Base-by-base conservation (phyloP, 2,888 invertebrate species). In the Ornithoptera priamus region DNA sequence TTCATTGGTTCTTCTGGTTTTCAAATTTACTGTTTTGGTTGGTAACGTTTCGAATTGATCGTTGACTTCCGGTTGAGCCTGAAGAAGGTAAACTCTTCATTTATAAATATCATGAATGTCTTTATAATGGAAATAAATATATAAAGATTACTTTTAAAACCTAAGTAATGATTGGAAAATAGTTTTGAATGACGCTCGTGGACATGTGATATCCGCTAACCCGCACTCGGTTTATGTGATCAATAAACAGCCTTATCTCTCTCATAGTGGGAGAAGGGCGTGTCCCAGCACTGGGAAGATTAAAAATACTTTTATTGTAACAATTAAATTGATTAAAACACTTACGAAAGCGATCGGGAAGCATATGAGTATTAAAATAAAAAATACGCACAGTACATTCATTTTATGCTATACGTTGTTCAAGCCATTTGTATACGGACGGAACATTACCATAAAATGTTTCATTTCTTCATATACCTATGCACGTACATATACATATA, bases 41-140 rank as follows among this genome's bases (percentile, higher is more conserved):
- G 50, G 62, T 62, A 68, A 62, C 5, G 73, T 77, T 57, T 77
- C 78, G 53, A 79, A 81, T 74, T 86, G 84, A 59, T 86, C 85
- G 53, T 82, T 86, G 70, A 82, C 84, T 80, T 88, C 86, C 61
- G 86, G 75, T 75, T 87, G 87, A 0, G 84, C 80, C 88, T 89
- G 76, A 18, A 72, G 74, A 68, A 65, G 42, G 57, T 18, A 20
- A 50, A 50, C 50, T 18, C 1, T 17, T 2, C 17, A 18, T 50
- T 50, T 17, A 50, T 15, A 17, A 15, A 15, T 17, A 50, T 5
- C 18, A 15, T 50, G 3, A 39, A 39, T 10, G 39, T 50, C 15
- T 1, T 50, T 50, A 50, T 17, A 17, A 50, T 17, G 15, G 15
- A 46, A 46, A 50, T 50, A 50, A 15, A 15, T 50, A 17, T 46